Conservation (phyloP, 2,797 vertebrate species). For the Oceanodroma leucorhoa region DNA sequence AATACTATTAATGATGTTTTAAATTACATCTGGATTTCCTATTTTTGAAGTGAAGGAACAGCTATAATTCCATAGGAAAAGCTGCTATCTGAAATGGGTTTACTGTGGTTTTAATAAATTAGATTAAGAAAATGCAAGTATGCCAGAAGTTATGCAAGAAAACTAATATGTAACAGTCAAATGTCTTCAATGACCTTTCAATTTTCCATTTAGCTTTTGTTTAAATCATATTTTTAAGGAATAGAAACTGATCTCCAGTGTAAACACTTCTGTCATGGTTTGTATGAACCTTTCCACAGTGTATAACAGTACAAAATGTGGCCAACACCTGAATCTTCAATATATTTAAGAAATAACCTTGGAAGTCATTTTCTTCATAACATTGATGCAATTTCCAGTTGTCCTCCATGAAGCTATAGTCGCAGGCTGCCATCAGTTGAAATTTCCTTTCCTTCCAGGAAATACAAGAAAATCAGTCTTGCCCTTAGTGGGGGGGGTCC, state of each 20-base stretch:
- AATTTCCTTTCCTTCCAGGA: background rate
- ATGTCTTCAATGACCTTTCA: background rate
- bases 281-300: background rate
- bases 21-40: background rate
- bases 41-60: background rate
- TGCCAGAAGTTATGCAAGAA: background rate
- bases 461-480: background rate
- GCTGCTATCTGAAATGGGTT: background rate
- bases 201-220: background rate
- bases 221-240: background rate
- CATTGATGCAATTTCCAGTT: background rate
- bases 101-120: background rate
- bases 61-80: background rate
- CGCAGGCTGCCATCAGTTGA: background rate
- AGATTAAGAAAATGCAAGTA: background rate
- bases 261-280: background rate
- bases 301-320: background rate
- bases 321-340: background rate
- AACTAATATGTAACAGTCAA: background rate
- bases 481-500: accelerated
- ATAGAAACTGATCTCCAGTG: background rate
- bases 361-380: background rate
- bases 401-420: background rate
- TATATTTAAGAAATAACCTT: background rate
- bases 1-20: background rate